Evolutionary conservation across 2,113 vertebrate genomes (phyloP).

Genomic region (Leptobrachium ailaonicum): DNA sequence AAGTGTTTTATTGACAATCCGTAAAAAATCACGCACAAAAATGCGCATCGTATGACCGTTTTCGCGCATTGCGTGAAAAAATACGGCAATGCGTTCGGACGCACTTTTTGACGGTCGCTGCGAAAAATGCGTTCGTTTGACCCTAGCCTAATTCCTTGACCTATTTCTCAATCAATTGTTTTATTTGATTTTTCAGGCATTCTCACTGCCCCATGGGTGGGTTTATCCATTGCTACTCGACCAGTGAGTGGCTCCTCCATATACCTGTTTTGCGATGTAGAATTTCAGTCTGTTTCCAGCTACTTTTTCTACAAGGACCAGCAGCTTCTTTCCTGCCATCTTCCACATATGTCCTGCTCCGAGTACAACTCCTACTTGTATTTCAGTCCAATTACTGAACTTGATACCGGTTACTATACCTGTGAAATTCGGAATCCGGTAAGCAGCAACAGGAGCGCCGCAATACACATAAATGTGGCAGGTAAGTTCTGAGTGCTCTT

Average conservation of each 20-base stretch:
- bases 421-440: background rate
- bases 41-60: too few species aligned
- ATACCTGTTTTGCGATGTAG: background rate
- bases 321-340: background rate
- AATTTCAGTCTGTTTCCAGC: background rate
- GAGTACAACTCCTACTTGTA: background rate
- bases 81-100: too few species aligned
- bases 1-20: too few species aligned
- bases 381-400: background rate
- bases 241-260: background rate
- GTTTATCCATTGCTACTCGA: background rate
- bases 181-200: background rate
- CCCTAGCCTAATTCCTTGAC: too few species aligned
- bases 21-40: too few species aligned
- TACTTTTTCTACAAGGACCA: background rate
- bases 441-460: background rate
- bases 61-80: too few species aligned
- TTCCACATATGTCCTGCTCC: background rate
- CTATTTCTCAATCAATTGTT: background rate
- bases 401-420: slow-evolving; percentile 10
- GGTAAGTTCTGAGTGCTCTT: background rate
- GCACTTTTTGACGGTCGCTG: too few species aligned
- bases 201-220: background rate
- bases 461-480: background rate
- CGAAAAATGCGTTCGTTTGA: too few species aligned